Evolutionary conservation across 2,797 vertebrate species (phyloP), one percentile per base, ranked within the genome.

Genomic region (Urosaurus nigricauda): DNA sequence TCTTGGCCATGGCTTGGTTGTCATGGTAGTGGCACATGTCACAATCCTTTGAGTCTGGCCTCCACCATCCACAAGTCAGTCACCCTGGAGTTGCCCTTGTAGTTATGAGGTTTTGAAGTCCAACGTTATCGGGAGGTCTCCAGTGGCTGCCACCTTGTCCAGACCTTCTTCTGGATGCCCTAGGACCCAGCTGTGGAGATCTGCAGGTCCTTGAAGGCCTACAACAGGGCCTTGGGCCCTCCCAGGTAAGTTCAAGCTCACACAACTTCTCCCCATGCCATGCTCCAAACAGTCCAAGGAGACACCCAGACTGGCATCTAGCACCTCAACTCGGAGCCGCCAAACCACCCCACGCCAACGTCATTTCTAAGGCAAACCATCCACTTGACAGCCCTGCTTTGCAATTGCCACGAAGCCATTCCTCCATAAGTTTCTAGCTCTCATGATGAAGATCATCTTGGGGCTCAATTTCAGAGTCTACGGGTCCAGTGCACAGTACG

Each of bases 41-140:
- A 80, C 65, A 87, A 80, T 87, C 68, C 4, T 40, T 71, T 51
- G 77, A 80, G 16, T 16, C 29, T 80, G 65, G 56, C 78, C 35
- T 87, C 71, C 65, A 43, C 63, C 53, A 40, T 29, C 63, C 77
- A 70, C 75, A 14, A 12, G 32, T 2, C n/a, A 2, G n/a, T 32
- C 13, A 29, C 71, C 71, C 79, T 40, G 35, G 85, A 53, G 70
- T 56, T 47, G 37, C 21, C n/a, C 53, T 35, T 32, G 63, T 47
- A 56, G 51, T 14, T 0, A 2, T 32, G n/a, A 60, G 26, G 5
- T 37, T 51, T 26, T n/a, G 65, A 80, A 11, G 19, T 7, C 2
- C 24, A 1, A 47, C 32, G 43, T 32, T 19, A 81, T 4, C 4
- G 7, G 21, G 56, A 3, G 26, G 58, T 9, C 83, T 58, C 24